Base-by-base conservation (phyloP, 2,888 invertebrate species). In the Nemapogon koenigi region DNA sequence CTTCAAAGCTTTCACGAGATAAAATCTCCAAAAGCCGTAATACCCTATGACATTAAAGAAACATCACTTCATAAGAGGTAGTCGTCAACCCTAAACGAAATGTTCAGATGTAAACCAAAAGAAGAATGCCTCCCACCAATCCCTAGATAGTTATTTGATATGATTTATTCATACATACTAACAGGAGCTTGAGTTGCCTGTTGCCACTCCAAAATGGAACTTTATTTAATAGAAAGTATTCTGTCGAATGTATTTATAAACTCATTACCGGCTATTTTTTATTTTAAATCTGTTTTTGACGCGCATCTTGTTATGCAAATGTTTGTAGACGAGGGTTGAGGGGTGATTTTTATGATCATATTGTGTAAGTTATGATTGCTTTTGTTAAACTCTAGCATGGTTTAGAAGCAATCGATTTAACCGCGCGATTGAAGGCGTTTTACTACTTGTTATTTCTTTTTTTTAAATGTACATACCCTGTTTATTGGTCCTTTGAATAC, bases 121-220 rank as follows among this genome's bases (percentile, higher is more conserved):
- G 65, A 32, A 27, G 67, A 65, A 62, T 64, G 57, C 52, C 52
- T 45, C 46, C 32, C 39, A 48, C 47, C 49, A 60, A 59, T 76
- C 81, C 81, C 81, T 70, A 83, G 84, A 84, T 84, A 84, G 84
- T 83, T 84, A 84, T 84, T 83, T 84, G 82, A 84, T 84, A 83
- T 84, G 82, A 84, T 84, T 84, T 84, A 84, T 84, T 84, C 84
- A 84, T 84, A 76, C 81, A 60, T 15, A 3, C 16, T 16, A 16
- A 16, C 31, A n/a, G 31, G 10, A 31, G 31, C 60, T 22, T 31
- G 18, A 59, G 54, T 41, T 60, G 53, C 47, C 44, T 19, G 44
- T 45, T 46, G 52, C 52, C 52, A 56, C 58, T 63, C 60, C n/a
- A 31, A 61, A 62, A 65, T 64, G 75, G 79, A 72, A 82, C 81